Percentiles rank a stretch among this genome's conserved stretches.
Evolutionary conservation across 1,140 invertebrate species (phyloP).

Genomic region (Bombus consobrinus): DNA sequence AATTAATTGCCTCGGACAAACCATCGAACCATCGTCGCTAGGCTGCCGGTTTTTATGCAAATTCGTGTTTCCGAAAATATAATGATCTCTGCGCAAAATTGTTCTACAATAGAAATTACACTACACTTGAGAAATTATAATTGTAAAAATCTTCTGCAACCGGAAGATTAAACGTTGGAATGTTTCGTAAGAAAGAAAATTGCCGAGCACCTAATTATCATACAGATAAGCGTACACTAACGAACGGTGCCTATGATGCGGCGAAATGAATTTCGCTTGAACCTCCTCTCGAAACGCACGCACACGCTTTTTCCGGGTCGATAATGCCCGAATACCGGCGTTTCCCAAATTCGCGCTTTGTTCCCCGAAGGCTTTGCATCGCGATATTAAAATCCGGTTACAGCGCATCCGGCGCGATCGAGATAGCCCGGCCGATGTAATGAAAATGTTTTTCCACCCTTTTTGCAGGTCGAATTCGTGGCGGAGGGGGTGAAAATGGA

Average conservation of each 20-base stretch:
- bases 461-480: slow-evolving; percentile 92
- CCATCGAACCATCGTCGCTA: no score
- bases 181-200: no score
- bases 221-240: background rate
- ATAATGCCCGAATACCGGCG: background rate
- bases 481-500: slow-evolving; percentile 94
- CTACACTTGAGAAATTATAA: no score
- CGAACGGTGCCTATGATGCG: background rate
- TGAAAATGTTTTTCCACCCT: slow-evolving; percentile 24
- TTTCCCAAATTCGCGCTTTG: background rate
- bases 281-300: background rate
- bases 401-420: background rate
- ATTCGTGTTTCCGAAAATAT: no score
- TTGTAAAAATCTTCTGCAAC: fast-evolving
- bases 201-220: no score
- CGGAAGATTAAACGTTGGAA: fast-evolving
- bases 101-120: no score
- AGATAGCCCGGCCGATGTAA: slow-evolving; percentile 18
- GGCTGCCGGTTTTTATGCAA: no score
- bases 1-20: no score
- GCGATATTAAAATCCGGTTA: slow-evolving; percentile 33
- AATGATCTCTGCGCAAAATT: no score
- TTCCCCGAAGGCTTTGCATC: slow-evolving; percentile 1
- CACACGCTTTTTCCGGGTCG: background rate
- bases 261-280: background rate